Percentiles rank a stretch among this genome's conserved stretches.
Evolutionary conservation across 2,797 vertebrate genomes (phyloP).

Genomic region (Hippocampus kuda): DNA sequence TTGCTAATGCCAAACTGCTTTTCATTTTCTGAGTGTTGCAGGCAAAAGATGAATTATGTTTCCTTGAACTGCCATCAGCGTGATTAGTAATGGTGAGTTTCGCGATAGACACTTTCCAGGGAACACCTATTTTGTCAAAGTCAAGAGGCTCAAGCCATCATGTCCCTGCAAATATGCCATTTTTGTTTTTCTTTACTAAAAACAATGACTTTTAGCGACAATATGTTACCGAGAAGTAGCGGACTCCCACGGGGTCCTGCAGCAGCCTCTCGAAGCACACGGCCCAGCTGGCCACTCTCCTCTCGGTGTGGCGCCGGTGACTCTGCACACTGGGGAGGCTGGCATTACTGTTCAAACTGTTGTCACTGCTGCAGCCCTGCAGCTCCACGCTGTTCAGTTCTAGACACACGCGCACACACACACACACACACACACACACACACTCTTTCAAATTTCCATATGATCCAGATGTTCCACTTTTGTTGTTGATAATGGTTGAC

Average conservation of each 20-base stretch:
- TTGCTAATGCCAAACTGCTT: too few relatives aligned
- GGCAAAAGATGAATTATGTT: not conserved
- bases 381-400: slow-evolving; percentile 87
- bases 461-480: not conserved
- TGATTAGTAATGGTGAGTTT: not conserved
- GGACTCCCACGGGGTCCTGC: slow-evolving; percentile 85
- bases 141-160: not conserved
- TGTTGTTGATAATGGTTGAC: not conserved
- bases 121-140: not conserved
- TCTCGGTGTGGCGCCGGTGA: slow-evolving; percentile 81
- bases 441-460: not conserved
- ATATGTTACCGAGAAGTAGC: slow-evolving; percentile 86
- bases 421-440: slow-evolving; percentile 7
- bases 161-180: not conserved
- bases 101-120: not conserved
- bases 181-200: not conserved
- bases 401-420: slow-evolving; percentile 35
- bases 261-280: slow-evolving; percentile 94
- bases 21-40: not conserved
- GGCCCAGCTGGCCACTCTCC: slow-evolving; percentile 93
- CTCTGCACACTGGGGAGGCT: slow-evolving; percentile 95
- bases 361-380: slow-evolving; percentile 88
- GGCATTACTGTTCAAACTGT: slow-evolving; percentile 95
- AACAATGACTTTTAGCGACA: not conserved
- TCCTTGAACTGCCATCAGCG: not conserved